Evolutionary conservation across 2,113 vertebrate species (phyloP), one percentile per base, ranked within the genome.

Genomic region (Apeltes quadracus): DNA sequence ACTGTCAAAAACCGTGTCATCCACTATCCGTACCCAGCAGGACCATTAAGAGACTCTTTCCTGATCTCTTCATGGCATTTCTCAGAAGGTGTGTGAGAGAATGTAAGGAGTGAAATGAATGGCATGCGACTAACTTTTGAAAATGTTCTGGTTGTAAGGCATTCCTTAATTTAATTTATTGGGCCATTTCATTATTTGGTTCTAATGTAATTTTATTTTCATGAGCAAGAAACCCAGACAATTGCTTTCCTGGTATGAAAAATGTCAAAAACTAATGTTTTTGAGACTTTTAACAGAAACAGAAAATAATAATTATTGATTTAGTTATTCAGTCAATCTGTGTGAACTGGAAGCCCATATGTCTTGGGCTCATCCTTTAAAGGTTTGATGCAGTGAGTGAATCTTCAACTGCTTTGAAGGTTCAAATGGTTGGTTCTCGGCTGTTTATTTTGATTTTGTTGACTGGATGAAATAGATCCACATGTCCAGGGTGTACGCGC

Each of bases 361-460:
- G 25, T 3, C 27, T 50, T 14, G 18, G 44, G 11, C 22, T 76
- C 53, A 18, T 53, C 27, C 69, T 23, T 62, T 64, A 20, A 9
- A 50, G 15, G 23, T 18, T 5, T 4, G 34, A 36, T 36, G 46
- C 54, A 56, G 61, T 20, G 5, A 46, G 41, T 18, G 53, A 78
- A 76, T 72, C 61, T 36, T 61, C 29, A 50, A 16, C 23, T 23
- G 16, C 70, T 3, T 23, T 27, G 57, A 29, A 61, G 39, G 9
- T 22, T 73, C 58, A 58, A 27, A 53, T 7, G 62, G 72, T 83
- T 80, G 75, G 51, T 66, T 57, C 56, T 22, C 13, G 64, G 46
- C 34, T 70, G 57, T 74, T 75, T 79, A 50, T 79, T 65, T 64
- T n/a, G 48, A 36, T 68, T 64, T 58, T 79, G 76, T 38, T 57